phyloP scores from a whole-genome alignment of 2,113 vertebrate genomes.

The Panurus biarmicus region DNA sequence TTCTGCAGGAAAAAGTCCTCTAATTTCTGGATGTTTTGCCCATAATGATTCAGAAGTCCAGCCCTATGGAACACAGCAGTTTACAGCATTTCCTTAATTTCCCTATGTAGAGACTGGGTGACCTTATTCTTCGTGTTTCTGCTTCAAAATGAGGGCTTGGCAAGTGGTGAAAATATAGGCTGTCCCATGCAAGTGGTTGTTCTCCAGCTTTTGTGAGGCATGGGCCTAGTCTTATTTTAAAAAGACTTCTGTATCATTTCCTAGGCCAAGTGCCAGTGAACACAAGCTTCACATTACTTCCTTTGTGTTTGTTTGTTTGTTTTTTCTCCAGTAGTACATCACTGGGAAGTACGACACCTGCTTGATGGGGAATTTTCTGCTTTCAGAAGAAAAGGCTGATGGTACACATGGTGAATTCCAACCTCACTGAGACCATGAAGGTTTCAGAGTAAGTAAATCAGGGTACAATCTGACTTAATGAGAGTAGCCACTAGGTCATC shows the following conservation, averaged over 20 bases:
- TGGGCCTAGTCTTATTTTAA: background rate
- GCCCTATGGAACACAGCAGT: background rate
- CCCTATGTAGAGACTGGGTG: background rate
- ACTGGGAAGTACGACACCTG: background rate
- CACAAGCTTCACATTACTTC: background rate
- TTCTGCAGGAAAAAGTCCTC: background rate
- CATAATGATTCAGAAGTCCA: background rate
- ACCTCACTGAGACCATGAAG: background rate
- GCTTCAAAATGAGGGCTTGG: background rate
- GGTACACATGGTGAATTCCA: background rate
- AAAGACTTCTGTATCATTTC: background rate
- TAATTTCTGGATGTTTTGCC: background rate
- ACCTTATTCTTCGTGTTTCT: background rate
- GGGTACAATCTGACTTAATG: background rate
- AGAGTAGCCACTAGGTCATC: background rate
- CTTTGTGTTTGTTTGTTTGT: background rate
- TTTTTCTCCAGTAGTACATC: background rate
- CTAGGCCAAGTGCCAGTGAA: background rate
- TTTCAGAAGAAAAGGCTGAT: constrained; percentile 4
- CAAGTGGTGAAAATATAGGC: background rate
- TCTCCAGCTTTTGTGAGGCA: background rate
- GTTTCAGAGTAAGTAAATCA: constrained; percentile 20
- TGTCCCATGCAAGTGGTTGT: background rate
- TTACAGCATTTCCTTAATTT: background rate
- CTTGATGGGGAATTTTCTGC: background rate